Evolutionary conservation across 2,888 invertebrate genomes (phyloP), one percentile per base, ranked within the genome.

Genomic region (Bugula neritina): DNA sequence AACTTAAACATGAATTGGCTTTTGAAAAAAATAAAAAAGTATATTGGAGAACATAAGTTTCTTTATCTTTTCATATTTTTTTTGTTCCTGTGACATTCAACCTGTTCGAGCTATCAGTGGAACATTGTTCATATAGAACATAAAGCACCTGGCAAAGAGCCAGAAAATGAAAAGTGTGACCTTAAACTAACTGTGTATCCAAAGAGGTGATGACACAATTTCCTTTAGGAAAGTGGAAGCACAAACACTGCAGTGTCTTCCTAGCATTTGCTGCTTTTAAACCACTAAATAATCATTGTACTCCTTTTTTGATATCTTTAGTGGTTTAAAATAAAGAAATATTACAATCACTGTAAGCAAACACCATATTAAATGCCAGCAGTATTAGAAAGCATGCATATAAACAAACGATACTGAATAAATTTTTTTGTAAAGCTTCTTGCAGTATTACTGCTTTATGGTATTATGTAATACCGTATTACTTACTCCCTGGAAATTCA

Each of bases 311-410:
- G 43, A 43, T 43, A n/a, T n/a, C n/a, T 57, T 34, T 63, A 63
- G 31, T 63, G 63, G 63, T 63, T 63, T 63, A 63, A 63, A n/a
- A 2, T 3, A 63, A 27, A 34, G 31, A n/a, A n/a, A n/a, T 31
- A 27, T 13, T 25, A 63, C 63, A 63, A 63, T 63, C 63, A 63
- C 57, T 31, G 13, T 25, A 63, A 63, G 63, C 63, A 63, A 29
- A 63, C 63, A 63, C 27, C 29, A 31, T 43, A 10, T 5, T 43
- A 31, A 2, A 25, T 3, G 63, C 10, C 63, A 63, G 63, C 63
- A 27, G 31, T 63, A 34, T 63, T 63, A 63, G 63, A 63, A 63
- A 63, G 63, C 63, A 63, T 63, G 63, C 63, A 17, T 52, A 52
- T 52, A 52, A 13, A 52, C n/a, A 17, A 63, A 63, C 27, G 31